These are phyloP conservation scores for Torymus aiolomorphi DNA, from an alignment of 2,888 invertebrate genomes.

Conservation along the genomic window DNA sequence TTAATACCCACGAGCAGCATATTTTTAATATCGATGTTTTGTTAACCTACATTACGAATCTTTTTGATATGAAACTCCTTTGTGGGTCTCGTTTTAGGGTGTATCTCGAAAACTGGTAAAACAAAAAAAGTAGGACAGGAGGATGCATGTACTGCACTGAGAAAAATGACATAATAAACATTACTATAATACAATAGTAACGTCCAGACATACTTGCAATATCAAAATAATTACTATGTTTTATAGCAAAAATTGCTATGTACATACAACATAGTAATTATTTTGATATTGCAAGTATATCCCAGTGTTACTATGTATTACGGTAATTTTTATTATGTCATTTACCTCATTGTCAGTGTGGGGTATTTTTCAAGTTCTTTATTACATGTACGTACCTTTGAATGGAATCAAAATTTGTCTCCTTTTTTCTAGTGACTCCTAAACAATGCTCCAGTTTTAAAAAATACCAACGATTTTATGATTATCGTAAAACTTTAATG, in stretches of 20 bases:
- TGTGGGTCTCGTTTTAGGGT: neutral
- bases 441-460: conserved; percentile 11
- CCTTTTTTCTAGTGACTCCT: neutral
- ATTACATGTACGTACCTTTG: conserved; percentile 19
- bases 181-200: too few relatives aligned
- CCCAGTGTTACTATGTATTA: too few relatives aligned
- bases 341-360: neutral
- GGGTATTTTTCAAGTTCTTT: conserved; percentile 7
- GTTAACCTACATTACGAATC: neutral
- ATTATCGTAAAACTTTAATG: neutral
- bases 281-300: too few relatives aligned
- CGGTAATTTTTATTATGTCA: too few relatives aligned
- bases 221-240: too few relatives aligned
- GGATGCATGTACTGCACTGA: too few relatives aligned
- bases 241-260: too few relatives aligned
- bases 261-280: too few relatives aligned
- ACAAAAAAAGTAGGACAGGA: neutral
- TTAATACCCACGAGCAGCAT: neutral
- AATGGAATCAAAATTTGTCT: conserved; percentile 2
- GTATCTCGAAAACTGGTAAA: conserved; percentile 8
- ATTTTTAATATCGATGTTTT: conserved; percentile 17
- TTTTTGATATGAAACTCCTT: neutral
- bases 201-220: too few relatives aligned
- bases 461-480: neutral
- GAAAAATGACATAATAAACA: too few relatives aligned